Evolutionary conservation across 2,797 vertebrate genomes (phyloP).

Genomic region (Falco peregrinus): DNA sequence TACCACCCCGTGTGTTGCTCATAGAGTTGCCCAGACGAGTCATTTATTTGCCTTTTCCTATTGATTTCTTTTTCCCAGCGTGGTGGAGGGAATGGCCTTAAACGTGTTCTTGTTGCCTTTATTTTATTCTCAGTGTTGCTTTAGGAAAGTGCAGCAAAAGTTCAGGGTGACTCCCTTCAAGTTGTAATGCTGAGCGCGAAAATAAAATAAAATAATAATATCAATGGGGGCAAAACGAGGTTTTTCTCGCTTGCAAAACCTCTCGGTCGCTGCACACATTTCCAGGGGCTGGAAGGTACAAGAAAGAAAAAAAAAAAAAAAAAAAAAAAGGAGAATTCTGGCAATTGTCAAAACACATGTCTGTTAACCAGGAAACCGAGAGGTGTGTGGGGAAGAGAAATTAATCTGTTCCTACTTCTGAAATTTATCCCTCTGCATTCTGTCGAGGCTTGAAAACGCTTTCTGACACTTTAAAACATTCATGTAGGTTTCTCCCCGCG

Average conservation of each 20-base stretch:
- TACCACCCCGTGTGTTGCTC: not conserved
- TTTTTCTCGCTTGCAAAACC: not conserved
- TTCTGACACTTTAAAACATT: not conserved
- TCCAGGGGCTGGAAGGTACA: not conserved
- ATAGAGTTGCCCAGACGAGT: not conserved
- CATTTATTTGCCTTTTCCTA: not conserved
- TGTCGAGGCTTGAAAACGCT: not conserved
- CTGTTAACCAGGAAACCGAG: conserved; percentile 25
- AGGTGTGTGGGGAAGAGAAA: not conserved
- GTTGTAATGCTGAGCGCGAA: not conserved
- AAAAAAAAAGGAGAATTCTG: conserved; percentile 9
- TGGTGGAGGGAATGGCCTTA: not conserved
- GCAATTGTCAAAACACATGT: conserved; percentile 39
- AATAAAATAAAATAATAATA: not conserved
- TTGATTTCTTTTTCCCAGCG: not conserved
- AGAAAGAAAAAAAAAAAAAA: too few relatives aligned
- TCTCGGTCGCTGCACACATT: not conserved
- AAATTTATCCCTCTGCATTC: not conserved
- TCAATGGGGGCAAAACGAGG: not conserved
- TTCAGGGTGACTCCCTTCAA: not conserved
- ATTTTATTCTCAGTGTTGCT: not conserved
- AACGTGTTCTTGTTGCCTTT: not conserved
- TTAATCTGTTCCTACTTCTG: not conserved
- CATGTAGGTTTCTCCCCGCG: not conserved
- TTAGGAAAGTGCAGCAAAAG: not conserved